Conservation (phyloP, 2,888 invertebrate species). For the Lasioglossum zephyrum region DNA sequence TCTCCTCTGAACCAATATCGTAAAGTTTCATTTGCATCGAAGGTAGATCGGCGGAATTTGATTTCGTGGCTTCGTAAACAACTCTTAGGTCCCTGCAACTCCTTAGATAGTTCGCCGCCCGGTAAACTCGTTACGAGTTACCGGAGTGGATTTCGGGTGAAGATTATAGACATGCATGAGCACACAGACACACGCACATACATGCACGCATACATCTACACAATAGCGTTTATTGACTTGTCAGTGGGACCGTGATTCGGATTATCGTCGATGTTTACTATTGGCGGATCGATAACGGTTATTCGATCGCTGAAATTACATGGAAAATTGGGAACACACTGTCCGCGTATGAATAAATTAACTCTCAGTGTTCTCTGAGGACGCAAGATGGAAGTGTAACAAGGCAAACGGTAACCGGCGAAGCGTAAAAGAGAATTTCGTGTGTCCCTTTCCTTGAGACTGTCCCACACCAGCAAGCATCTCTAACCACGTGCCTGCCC, state of each 20-base stretch:
- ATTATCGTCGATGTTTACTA: slow-evolving; percentile 13
- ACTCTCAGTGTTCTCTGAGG: not conserved
- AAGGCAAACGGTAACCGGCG: not conserved
- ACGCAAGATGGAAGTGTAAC: slow-evolving; percentile 16
- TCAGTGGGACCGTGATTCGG: slow-evolving; percentile 14
- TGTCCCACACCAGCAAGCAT: not conserved
- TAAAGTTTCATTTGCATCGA: slow-evolving; percentile 79
- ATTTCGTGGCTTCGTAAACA: slow-evolving; percentile 76
- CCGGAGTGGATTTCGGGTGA: slow-evolving; percentile 52
- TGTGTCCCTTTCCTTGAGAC: slow-evolving; percentile 17
- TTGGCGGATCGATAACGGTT: not conserved
- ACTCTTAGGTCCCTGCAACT: slow-evolving; percentile 64
- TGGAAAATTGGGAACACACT: slow-evolving; percentile 25
- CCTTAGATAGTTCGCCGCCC: slow-evolving; percentile 58
- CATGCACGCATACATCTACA: not conserved
- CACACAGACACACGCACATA: not conserved
- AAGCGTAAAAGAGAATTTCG: slow-evolving; percentile 51
- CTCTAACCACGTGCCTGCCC: not conserved
- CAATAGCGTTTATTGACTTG: slow-evolving; percentile 29
- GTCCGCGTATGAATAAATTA: slow-evolving; percentile 39
- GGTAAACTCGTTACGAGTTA: slow-evolving; percentile 66
- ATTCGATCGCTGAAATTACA: not conserved
- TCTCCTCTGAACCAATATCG: slow-evolving; percentile 79
- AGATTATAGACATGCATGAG: slow-evolving; percentile 43
- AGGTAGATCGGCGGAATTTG: slow-evolving; percentile 71